These are phyloP conservation scores for Sus cebifrons DNA, from an alignment of 2,797 vertebrate genomes.

Conservation along the genomic window DNA sequence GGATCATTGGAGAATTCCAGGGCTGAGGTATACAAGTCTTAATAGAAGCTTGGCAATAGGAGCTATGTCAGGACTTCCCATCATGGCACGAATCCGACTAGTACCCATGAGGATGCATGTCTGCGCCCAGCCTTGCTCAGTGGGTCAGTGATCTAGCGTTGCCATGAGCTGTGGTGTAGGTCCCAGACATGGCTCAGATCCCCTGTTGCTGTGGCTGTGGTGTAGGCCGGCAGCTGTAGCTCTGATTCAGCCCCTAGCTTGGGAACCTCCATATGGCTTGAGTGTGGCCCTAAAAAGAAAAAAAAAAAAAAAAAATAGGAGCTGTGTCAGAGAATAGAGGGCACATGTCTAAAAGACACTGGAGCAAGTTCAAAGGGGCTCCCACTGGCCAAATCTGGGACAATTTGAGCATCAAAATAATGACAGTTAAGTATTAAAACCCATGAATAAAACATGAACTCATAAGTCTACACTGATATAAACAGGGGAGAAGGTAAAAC, in stretches of 20 bases:
- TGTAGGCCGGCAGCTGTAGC: too few relatives aligned
- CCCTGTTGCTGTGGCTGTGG: too few relatives aligned
- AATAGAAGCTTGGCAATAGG: too few relatives aligned
- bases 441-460: slow-evolving; percentile 2
- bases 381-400: slow-evolving; percentile 19
- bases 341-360: not conserved
- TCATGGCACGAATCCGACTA: too few relatives aligned
- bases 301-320: too few relatives aligned
- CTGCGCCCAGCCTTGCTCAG: too few relatives aligned
- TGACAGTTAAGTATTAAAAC: not conserved
- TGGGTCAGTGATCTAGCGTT: too few relatives aligned
- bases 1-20: not conserved
- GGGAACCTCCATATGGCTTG: not conserved
- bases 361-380: not conserved
- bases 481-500: not conserved
- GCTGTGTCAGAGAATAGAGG: not conserved
- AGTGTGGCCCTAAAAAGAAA: too few relatives aligned
- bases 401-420: not conserved
- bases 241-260: not conserved
- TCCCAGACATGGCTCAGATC: too few relatives aligned
- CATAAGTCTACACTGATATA: not conserved
- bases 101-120: too few relatives aligned
- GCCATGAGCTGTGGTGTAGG: too few relatives aligned
- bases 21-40: not conserved
- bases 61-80: too few relatives aligned